Conservation (phyloP, 2,113 vertebrate species). For the Stegostoma tigrinum region DNA sequence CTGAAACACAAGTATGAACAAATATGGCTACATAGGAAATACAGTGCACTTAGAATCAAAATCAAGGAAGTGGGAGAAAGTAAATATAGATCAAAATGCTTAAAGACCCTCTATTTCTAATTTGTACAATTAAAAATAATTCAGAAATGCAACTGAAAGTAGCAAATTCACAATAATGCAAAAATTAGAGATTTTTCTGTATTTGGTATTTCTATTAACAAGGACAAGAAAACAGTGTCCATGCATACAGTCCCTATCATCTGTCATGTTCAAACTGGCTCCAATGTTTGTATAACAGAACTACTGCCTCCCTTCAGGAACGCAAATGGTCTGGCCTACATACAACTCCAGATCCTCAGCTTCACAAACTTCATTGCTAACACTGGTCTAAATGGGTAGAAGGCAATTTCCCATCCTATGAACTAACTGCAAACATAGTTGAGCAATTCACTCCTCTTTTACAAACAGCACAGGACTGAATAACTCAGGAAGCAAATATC, state of each 20-base stretch:
- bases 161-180: no score
- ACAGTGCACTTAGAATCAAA: background rate
- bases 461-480: no score
- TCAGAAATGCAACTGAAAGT: background rate
- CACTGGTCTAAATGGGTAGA: no score
- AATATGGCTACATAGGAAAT: background rate
- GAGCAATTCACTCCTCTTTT: no score
- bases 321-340: no score
- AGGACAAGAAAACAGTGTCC: background rate
- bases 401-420: no score
- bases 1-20: background rate
- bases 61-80: background rate
- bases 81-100: background rate
- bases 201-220: background rate
- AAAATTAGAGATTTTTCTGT: background rate
- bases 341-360: no score
- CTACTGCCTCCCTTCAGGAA: background rate
- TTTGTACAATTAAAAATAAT: background rate
- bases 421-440: no score
- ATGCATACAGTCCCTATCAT: background rate
- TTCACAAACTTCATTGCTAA: no score
- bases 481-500: no score
- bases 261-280: background rate
- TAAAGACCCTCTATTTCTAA: background rate
- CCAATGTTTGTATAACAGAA: background rate